Base-by-base conservation (phyloP, 2,888 invertebrate genomes). In the Hypolimnas misippus region DNA sequence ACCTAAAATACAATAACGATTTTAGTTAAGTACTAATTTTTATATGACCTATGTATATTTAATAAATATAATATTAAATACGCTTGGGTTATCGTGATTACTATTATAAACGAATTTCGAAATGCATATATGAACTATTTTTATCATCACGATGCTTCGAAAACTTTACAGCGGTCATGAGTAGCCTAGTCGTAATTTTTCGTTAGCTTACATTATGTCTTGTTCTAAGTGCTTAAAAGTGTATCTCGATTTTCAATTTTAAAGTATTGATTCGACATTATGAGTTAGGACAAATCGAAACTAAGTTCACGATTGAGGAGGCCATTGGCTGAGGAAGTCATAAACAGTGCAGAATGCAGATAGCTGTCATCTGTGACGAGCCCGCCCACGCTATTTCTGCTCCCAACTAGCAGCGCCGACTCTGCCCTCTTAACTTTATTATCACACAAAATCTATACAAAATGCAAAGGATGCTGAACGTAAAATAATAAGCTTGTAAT, bases 361-460 rank as follows among this genome's bases (percentile, higher is more conserved):
- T 85, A 85, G 89, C 88, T 87, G 89, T 90, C 89, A 82, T 86
- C 83, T 87, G 87, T 84, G 83, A 86, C 83, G 83, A 74, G 78
- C 82, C 85, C 91, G 91, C 91, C 91, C 86, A 87, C 87, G 86
- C 91, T 92, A 92, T 92, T 92, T 90, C 88, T 90, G 91, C 85
- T 77, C 75, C 80, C 78, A 80, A 79, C 46, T n/a, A 25, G 21
- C 46, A 21, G 82, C 79, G 81, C 82, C 78, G 76, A 77, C 82
- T 77, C 78, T 73, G 72, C 65, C 62, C 58, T 59, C 53, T 50
- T 49, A 29, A 40, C 51, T 62, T 56, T 46, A 21, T 50, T 50
- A 33, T 49, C 56, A 44, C 42, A 62, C 40, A 56, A 62, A 51
- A 42, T n/a, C 38, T 38, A 60, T 54, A 42, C 25, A 54, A 59